Conservation (phyloP, 2,113 vertebrate genomes). For the Circaetus cinerascens region DNA sequence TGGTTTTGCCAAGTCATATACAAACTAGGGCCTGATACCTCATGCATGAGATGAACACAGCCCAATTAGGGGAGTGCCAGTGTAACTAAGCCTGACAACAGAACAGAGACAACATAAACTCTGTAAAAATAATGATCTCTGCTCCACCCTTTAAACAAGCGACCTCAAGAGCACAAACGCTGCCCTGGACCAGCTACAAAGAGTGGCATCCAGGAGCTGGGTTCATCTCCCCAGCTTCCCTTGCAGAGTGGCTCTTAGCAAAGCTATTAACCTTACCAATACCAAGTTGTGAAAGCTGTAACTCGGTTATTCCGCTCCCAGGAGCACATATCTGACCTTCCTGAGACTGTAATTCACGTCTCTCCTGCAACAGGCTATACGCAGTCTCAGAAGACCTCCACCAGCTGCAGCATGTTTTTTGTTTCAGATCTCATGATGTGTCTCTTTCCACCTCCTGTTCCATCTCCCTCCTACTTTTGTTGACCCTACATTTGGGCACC, state of each 20-base stretch:
- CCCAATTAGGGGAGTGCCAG: not conserved
- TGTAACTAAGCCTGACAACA: not conserved
- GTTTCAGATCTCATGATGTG: not conserved
- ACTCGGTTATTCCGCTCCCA: not conserved
- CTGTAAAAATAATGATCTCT: not conserved
- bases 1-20: conserved; percentile 8
- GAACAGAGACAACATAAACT: not conserved
- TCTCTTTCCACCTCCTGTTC: not conserved
- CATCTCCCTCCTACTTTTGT: not conserved
- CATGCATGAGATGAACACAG: not conserved
- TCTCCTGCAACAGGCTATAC: not conserved
- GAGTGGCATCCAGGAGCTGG: not conserved
- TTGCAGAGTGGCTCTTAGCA: not conserved
- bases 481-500: not conserved
- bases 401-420: not conserved
- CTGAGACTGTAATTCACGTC: not conserved
- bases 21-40: not conserved
- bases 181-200: not conserved
- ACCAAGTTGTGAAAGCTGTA: not conserved
- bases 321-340: not conserved
- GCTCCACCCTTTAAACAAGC: conserved; percentile 21
- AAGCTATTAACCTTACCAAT: not conserved
- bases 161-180: not conserved
- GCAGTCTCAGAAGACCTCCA: not conserved
- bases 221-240: not conserved